A percentile compares a stretch with the other conserved stretches of the same genome.
Evolutionary conservation across 2,113 vertebrate genomes (phyloP).

Genomic region (Gobio gobio): DNA sequence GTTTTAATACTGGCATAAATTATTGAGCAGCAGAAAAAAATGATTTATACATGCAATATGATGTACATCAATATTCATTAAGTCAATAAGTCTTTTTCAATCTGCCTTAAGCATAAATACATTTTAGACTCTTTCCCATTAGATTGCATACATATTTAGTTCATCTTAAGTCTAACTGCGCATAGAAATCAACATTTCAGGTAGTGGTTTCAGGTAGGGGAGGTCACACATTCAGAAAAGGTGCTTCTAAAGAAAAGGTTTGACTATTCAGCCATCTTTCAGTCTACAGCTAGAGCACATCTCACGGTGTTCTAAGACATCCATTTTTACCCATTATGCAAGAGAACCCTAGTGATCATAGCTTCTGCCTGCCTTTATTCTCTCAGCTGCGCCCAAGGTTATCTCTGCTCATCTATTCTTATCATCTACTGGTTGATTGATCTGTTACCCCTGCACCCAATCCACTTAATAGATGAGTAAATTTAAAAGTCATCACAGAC

Average conservation of each 20-base stretch:
- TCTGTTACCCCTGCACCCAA: conserved; percentile 74
- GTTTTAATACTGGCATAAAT: neutral
- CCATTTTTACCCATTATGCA: conserved; percentile 36
- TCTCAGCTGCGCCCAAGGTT: conserved; percentile 73
- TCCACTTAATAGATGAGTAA: conserved; percentile 75
- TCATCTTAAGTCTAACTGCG: neutral
- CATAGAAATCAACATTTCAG: neutral
- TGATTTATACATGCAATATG: neutral
- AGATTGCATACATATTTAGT: neutral
- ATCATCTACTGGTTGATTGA: conserved; percentile 80
- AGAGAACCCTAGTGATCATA: conserved; percentile 54
- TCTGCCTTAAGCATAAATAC: neutral
- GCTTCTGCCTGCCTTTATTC: conserved; percentile 56
- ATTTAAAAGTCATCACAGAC: conserved; percentile 71
- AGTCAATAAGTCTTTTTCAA: neutral
- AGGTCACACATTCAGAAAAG: neutral
- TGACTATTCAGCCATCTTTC: conserved; percentile 5
- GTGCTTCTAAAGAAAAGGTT: neutral
- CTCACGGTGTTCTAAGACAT: conserved; percentile 40
- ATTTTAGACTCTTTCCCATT: neutral
- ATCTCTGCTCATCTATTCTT: conserved; percentile 76
- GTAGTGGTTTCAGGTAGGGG: neutral
- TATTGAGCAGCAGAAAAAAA: neutral
- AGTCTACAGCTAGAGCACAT: neutral
- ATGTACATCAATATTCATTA: neutral